These are phyloP conservation scores for Drosophila aldrichi DNA, from an alignment of 2,888 invertebrate genomes.

Conservation along the genomic window DNA sequence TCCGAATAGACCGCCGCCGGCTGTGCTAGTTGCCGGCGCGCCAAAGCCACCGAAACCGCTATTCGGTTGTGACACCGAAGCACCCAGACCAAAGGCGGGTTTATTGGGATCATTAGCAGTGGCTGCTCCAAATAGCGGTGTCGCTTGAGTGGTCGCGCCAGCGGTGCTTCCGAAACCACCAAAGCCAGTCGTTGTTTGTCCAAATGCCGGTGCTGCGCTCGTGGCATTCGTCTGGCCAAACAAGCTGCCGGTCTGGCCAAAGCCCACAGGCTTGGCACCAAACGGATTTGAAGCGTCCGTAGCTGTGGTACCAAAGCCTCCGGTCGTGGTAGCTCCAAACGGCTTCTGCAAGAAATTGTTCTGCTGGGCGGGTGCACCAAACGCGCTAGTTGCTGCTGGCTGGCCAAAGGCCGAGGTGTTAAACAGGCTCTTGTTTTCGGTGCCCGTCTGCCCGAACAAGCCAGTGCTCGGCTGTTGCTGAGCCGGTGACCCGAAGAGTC, in stretches of 20 bases:
- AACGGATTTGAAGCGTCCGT: constrained; percentile 83
- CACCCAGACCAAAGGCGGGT: constrained; percentile 81
- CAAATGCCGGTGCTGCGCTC: constrained; percentile 86
- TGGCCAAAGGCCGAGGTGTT: constrained; percentile 86
- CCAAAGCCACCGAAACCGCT: constrained; percentile 85
- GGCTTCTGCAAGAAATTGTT: constrained; percentile 89
- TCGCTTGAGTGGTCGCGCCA: constrained; percentile 63
- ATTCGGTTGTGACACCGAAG: constrained; percentile 71
- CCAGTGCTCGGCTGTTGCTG: constrained; percentile 85
- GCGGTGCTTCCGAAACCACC: constrained; percentile 84
- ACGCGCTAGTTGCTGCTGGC: constrained; percentile 82
- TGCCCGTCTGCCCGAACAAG: constrained; percentile 86
- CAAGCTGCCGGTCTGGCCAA: constrained; percentile 86
- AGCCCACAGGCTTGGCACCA: constrained; percentile 82
- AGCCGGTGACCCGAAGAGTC: constrained; percentile 86
- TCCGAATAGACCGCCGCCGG: constrained; percentile 84
- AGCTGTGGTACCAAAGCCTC: constrained; percentile 77
- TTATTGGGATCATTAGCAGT: constrained; percentile 84
- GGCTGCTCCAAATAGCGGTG: constrained; percentile 80
- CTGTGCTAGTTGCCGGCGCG: constrained; percentile 84
- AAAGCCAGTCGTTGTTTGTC: constrained; percentile 83
- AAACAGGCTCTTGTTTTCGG: constrained; percentile 87
- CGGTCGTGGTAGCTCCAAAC: constrained; percentile 86
- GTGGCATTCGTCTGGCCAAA: constrained; percentile 87
- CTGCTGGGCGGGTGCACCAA: constrained; percentile 87